Conservation (phyloP, 1,140 invertebrate genomes). For the Drosophila ananassae region DNA sequence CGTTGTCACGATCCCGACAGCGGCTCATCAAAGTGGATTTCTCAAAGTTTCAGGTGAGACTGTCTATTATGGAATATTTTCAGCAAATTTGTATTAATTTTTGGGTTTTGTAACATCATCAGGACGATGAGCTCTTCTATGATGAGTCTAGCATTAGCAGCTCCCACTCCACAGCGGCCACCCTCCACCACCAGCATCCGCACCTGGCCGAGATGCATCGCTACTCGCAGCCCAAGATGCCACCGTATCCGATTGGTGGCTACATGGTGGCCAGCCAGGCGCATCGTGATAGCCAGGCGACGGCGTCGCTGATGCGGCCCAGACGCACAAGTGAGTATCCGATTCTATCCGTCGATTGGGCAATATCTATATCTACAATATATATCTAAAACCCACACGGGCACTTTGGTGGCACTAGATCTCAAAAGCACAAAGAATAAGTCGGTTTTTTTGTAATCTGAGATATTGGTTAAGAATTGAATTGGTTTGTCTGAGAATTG, state of each 20-base stretch:
- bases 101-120: not conserved
- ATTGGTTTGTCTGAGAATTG: not conserved
- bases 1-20: conserved; percentile 81
- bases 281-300: conserved; percentile 40
- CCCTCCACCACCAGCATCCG: conserved; percentile 18
- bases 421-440: conserved; percentile 56
- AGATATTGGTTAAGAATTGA: not conserved
- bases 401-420: conserved; percentile 17
- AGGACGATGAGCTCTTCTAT: conserved; percentile 80
- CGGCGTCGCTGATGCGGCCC: conserved; percentile 54
- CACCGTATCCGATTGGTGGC: conserved; percentile 79
- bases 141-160: conserved; percentile 72
- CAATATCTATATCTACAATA: conserved; percentile 22
- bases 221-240: conserved; percentile 82
- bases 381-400: conserved; percentile 26
- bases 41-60: conserved; percentile 86
- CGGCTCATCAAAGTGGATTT: conserved; percentile 89
- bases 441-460: conserved; percentile 27
- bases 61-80: not conserved
- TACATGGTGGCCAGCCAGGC: conserved; percentile 67
- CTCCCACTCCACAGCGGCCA: conserved; percentile 55
- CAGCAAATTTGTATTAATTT: not conserved
- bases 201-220: conserved; percentile 61
- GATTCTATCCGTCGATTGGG: conserved; percentile 15
- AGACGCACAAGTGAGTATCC: conserved; percentile 83